These are phyloP conservation scores for Meteorus cinctellus DNA, from an alignment of 2,888 invertebrate species.

Conservation along the genomic window DNA sequence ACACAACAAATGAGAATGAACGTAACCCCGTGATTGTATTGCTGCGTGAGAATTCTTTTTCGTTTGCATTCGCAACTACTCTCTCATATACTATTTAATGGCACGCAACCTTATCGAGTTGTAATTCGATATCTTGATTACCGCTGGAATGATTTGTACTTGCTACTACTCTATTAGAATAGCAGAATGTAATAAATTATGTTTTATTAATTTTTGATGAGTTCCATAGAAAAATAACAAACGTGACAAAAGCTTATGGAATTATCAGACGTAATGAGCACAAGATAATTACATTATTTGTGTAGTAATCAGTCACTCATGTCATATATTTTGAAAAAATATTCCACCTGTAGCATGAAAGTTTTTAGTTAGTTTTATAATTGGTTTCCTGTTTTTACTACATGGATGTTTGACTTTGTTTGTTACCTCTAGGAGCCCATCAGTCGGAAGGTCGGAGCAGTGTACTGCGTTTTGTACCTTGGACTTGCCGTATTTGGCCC, in stretches of 20 bases:
- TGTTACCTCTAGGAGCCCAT: slow-evolving; percentile 84
- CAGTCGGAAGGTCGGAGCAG: slow-evolving; percentile 94
- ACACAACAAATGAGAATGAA: not conserved
- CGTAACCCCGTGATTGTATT: not conserved
- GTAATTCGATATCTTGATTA: not conserved
- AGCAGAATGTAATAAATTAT: not conserved
- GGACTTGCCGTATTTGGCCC: slow-evolving; percentile 88
- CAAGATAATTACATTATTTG: not conserved
- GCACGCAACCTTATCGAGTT: slow-evolving; percentile 4
- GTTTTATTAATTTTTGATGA: not conserved
- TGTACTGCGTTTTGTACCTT: slow-evolving; percentile 93
- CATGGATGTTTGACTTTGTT: not conserved
- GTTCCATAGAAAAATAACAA: not conserved
- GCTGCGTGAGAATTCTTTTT: not conserved
- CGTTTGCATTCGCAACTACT: not conserved
- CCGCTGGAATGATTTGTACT: not conserved
- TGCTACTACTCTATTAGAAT: not conserved
- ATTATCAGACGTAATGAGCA: not conserved
- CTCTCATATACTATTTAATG: not conserved
- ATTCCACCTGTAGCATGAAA: slow-evolving; percentile 76
- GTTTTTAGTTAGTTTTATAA: not conserved
- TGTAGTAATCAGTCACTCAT: not conserved
- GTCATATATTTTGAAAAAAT: slow-evolving; percentile 83
- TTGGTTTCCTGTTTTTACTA: not conserved
- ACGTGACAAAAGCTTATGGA: not conserved